phyloP scores from a whole-genome alignment of 2,113 vertebrate genomes.

The Falco punctatus region DNA sequence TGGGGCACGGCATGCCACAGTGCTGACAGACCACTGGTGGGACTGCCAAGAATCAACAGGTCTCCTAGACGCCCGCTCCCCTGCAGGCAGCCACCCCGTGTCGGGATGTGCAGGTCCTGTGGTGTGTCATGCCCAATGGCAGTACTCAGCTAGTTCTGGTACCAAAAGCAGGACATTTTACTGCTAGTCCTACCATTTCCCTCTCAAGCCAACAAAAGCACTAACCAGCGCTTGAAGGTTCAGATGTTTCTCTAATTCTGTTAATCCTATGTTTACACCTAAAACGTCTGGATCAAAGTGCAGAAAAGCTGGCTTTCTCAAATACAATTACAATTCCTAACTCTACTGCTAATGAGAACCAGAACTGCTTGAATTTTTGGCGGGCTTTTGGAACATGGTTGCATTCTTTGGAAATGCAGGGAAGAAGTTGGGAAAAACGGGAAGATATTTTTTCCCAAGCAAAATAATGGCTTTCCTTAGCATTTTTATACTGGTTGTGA shows the following conservation, averaged over 20 bases:
- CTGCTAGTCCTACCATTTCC: too few relatives aligned
- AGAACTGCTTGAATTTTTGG: not conserved
- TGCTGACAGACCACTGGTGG: not conserved
- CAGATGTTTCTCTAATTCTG: not conserved
- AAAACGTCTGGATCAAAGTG: not conserved
- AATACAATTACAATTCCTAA: not conserved
- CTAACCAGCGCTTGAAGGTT: not conserved
- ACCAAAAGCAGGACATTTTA: not conserved
- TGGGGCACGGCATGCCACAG: not conserved
- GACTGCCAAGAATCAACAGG: not conserved
- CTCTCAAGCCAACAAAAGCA: not conserved
- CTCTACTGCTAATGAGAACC: not conserved
- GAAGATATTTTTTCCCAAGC: not conserved
- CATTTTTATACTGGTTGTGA: not conserved
- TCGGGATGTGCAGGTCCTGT: not conserved
- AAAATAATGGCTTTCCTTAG: not conserved
- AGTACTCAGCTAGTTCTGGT: not conserved
- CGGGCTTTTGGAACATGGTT: not conserved
- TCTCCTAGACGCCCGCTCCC: not conserved
- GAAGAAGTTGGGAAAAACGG: not conserved
- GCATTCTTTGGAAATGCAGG: not conserved
- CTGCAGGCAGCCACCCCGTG: not conserved
- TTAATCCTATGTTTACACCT: not conserved
- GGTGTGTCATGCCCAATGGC: fast-evolving
- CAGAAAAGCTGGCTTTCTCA: not conserved